Percentiles rank a stretch among this genome's conserved stretches.
phyloP scores from a whole-genome alignment of 2,888 invertebrate genomes.

The Eristalinus aeneus region DNA sequence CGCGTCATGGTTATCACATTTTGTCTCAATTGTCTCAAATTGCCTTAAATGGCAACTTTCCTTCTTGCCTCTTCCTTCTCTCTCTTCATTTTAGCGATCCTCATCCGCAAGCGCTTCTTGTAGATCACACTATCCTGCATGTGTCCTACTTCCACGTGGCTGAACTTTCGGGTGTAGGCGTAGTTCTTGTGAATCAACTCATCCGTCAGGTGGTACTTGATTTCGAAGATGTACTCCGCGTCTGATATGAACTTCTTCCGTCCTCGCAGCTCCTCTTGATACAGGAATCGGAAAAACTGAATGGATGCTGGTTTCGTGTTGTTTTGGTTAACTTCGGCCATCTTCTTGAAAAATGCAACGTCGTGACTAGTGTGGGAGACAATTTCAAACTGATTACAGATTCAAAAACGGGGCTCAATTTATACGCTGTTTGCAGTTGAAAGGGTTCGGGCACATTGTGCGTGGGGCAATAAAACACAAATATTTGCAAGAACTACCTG shows the following conservation, averaged over 20 bases:
- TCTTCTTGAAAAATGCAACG: neutral
- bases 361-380: neutral
- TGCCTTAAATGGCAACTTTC: neutral
- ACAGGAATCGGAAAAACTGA: neutral
- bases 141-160: neutral
- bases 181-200: conserved; percentile 11
- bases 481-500: too few species aligned
- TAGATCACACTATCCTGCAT: conserved; percentile 19
- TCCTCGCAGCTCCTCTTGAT: neutral
- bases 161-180: neutral
- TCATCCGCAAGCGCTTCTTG: neutral
- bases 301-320: neutral
- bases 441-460: too few species aligned
- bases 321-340: neutral
- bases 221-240: neutral
- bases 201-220: conserved; percentile 10
- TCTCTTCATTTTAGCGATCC: neutral
- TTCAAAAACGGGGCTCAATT: neutral
- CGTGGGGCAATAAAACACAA: too few species aligned
- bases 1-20: too few species aligned
- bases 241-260: neutral
- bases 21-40: neutral
- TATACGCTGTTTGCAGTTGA: neutral
- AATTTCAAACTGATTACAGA: neutral
- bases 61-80: neutral